Conservation (phyloP, 1,140 invertebrate species). For the Alviniconcha marisindica region DNA sequence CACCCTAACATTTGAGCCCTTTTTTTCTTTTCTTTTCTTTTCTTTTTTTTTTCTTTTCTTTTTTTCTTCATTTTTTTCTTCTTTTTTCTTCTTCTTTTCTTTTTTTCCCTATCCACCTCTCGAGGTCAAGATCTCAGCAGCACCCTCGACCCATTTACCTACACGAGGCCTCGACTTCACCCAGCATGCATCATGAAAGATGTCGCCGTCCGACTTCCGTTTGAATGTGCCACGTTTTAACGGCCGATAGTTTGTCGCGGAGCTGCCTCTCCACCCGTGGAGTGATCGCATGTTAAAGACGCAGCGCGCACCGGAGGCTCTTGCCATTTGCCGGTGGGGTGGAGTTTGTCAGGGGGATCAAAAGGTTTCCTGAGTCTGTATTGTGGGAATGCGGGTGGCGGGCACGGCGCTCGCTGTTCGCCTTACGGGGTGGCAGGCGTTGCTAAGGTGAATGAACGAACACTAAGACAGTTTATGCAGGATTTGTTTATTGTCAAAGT, state of each 20-base stretch:
- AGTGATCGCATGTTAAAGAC: conserved; percentile 9
- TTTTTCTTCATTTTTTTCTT: too few relatives aligned
- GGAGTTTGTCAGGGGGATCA: not conserved
- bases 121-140: not conserved
- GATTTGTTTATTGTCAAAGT: too few relatives aligned
- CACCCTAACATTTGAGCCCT: too few relatives aligned
- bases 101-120: not conserved
- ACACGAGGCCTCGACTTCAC: not conserved
- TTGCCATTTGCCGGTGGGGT: not conserved
- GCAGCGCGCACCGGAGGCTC: not conserved
- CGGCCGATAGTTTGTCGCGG: conserved; percentile 22
- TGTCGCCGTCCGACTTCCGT: conserved; percentile 8
- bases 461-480: not conserved
- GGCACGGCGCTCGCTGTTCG: too few relatives aligned
- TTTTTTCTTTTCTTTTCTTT: too few relatives aligned
- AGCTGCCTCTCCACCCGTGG: not conserved
- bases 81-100: too few relatives aligned
- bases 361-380: not conserved
- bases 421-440: too few relatives aligned
- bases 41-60: too few relatives aligned
- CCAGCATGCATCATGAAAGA: conserved; percentile 21
- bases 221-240: conserved; percentile 15
- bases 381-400: too few relatives aligned
- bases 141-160: conserved; percentile 22
- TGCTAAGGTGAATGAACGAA: too few relatives aligned